Percentiles rank a stretch among this genome's conserved stretches.
Conservation (phyloP, 2,113 vertebrate genomes). For the Tringa solitaria region DNA sequence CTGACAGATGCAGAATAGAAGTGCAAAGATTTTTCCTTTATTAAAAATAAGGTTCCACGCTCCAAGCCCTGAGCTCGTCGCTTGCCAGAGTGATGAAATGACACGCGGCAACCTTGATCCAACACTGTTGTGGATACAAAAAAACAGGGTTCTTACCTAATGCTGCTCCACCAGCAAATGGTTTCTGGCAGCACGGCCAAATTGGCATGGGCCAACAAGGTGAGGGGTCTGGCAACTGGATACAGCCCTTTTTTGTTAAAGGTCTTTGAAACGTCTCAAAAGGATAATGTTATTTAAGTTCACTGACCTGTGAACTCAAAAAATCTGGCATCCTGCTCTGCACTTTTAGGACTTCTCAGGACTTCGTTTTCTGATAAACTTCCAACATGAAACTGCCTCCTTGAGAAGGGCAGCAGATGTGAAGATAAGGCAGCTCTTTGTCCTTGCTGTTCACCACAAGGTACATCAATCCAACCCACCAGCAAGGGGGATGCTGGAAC, state of each 20-base stretch:
- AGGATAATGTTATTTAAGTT: background rate
- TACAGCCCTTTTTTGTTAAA: background rate
- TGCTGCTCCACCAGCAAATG: background rate
- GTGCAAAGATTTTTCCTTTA: constrained; percentile 34
- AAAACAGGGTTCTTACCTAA: background rate
- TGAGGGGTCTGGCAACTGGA: background rate
- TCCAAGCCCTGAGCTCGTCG: background rate
- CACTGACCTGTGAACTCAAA: background rate
- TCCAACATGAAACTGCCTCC: background rate
- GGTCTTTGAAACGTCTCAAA: background rate
- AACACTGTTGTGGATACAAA: constrained; percentile 23
- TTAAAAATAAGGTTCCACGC: constrained; percentile 38
- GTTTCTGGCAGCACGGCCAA: background rate
- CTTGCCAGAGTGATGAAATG: constrained; percentile 29
- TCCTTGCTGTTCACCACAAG: fast-evolving
- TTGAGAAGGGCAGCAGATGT: background rate
- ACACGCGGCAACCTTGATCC: constrained; percentile 42
- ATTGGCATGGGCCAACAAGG: background rate
- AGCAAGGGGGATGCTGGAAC: background rate
- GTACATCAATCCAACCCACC: fast-evolving
- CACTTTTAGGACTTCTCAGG: background rate
- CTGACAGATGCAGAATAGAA: constrained; percentile 65
- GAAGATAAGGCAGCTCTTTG: background rate
- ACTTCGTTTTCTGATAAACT: background rate
- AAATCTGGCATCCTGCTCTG: background rate